These are phyloP conservation scores for Drosophila pullipes DNA, from an alignment of 2,888 invertebrate species.

Conservation along the genomic window DNA sequence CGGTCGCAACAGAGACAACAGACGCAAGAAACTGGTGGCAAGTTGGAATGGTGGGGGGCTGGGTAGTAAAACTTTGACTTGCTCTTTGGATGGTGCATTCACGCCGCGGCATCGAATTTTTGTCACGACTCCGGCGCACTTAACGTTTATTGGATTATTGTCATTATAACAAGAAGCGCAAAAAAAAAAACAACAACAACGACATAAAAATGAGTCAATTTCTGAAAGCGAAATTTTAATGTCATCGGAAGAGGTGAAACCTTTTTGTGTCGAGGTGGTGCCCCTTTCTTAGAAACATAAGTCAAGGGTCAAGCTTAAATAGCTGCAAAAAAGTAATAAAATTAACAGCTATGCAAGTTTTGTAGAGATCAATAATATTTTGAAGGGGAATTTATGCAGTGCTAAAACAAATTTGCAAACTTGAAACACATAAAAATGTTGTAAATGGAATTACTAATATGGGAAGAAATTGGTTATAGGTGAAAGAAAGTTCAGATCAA, in stretches of 20 bases:
- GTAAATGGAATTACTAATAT: not conserved
- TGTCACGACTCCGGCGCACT: conserved; percentile 75
- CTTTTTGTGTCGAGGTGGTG: conserved; percentile 28
- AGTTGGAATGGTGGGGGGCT: not conserved
- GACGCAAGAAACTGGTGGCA: not conserved
- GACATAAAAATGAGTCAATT: conserved; percentile 24
- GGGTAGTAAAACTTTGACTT: conserved; percentile 13
- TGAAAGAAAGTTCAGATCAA: not conserved
- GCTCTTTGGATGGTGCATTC: conserved; percentile 68
- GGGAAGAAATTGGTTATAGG: not conserved
- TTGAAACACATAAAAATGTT: not conserved
- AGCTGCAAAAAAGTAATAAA: conserved; percentile 62
- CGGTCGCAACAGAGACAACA: conserved; percentile 1
- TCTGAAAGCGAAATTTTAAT: conserved; percentile 73
- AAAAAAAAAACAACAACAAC: conserved; percentile 9
- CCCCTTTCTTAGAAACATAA: conserved; percentile 30
- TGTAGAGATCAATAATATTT: not conserved
- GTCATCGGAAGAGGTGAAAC: conserved; percentile 52
- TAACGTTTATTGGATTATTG: conserved; percentile 81
- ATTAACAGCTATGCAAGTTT: conserved; percentile 19
- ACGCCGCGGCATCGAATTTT: conserved; percentile 70
- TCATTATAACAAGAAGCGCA: conserved; percentile 65
- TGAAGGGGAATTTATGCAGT: not conserved
- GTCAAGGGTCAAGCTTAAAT: conserved; percentile 65
- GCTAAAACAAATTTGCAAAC: not conserved